A percentile compares a stretch with the other conserved stretches of the same genome.
These are phyloP conservation scores for Microchrysa polita DNA, from an alignment of 2,888 invertebrate species.

Conservation along the genomic window DNA sequence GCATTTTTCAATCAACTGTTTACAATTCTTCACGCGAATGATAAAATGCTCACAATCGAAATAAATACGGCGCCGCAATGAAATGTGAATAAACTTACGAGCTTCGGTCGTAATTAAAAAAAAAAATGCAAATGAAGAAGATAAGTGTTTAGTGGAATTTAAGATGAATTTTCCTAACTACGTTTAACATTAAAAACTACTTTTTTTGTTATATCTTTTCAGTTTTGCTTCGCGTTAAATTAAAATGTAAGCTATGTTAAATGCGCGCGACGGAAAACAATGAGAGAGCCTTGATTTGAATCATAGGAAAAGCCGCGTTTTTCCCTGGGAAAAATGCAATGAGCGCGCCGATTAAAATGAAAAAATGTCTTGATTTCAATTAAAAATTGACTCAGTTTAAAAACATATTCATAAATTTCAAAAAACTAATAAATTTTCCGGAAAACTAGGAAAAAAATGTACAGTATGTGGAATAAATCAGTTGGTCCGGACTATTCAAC, in stretches of 20 bases:
- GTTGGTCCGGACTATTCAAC: too few relatives aligned
- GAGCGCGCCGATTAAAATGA: slow-evolving; percentile 16
- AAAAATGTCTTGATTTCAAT: background rate
- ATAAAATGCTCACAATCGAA: too few relatives aligned
- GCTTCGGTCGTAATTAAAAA: background rate
- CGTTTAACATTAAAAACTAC: background rate
- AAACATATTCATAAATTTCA: slow-evolving; percentile 1
- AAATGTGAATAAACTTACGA: background rate
- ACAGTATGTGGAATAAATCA: background rate
- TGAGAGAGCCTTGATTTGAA: background rate
- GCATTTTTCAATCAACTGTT: background rate
- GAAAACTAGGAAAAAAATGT: background rate
- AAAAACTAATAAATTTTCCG: slow-evolving; percentile 4
- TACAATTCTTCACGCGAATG: too few relatives aligned
- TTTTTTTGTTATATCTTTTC: background rate
- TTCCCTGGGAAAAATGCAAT: background rate
- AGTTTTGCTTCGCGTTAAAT: slow-evolving; percentile 14
- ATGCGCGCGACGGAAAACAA: background rate
- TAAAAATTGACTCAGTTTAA: background rate
- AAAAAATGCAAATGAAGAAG: slow-evolving; percentile 27
- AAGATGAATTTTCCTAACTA: slow-evolving; percentile 35
- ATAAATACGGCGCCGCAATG: background rate
- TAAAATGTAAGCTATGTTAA: too few relatives aligned
- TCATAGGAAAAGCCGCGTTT: slow-evolving; percentile 1
- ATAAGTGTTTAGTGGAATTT: slow-evolving; percentile 14